phyloP scores from a whole-genome alignment of 2,113 vertebrate species.

The Peucedramus taeniatus region DNA sequence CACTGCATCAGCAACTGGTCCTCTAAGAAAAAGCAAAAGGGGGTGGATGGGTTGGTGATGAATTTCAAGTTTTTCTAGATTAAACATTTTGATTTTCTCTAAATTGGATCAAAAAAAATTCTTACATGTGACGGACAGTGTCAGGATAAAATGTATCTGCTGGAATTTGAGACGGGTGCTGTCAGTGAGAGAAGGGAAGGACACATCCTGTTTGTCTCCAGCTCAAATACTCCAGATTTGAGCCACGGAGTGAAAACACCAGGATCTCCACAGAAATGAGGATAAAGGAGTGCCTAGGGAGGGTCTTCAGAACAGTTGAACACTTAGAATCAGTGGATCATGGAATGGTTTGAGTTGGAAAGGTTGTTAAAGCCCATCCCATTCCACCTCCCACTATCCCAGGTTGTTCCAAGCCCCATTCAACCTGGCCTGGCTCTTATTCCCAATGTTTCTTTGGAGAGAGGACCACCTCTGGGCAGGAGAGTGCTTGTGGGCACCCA shows the following conservation, averaged over 20 bases:
- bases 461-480: not conserved
- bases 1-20: not conserved
- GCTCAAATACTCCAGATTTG: not conserved
- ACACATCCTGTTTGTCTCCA: not conserved
- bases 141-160: not conserved
- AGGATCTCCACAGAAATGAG: not conserved
- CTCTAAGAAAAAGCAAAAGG: not conserved
- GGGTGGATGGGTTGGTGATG: not conserved
- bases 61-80: not conserved
- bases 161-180: not conserved
- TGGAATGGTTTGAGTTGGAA: not conserved
- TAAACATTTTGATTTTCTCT: slow-evolving; percentile 13
- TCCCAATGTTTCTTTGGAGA: not conserved
- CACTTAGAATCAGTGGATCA: too few species aligned
- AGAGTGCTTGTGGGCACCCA: not conserved
- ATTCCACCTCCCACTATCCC: not conserved
- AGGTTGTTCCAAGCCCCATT: fast-evolving
- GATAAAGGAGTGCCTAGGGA: not conserved
- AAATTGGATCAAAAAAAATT: not conserved
- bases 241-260: not conserved
- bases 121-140: not conserved
- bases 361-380: not conserved
- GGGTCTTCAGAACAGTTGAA: not conserved
- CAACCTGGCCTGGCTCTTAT: not conserved
- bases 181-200: not conserved